Evolutionary conservation across 1,140 invertebrate species (phyloP).

Genomic region (Cataglyphis hispanica): DNA sequence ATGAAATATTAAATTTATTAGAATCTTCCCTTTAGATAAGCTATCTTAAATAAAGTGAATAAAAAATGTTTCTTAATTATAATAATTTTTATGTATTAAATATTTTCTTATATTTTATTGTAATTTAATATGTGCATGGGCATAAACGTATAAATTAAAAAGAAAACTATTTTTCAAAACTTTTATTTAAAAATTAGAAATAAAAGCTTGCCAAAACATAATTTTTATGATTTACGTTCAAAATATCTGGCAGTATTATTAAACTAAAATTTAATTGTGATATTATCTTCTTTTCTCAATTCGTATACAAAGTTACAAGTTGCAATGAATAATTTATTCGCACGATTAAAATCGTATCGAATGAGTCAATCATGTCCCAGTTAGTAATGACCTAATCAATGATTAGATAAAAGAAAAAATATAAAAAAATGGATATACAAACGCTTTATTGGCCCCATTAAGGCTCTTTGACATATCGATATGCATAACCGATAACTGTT

Average conservation of each 20-base stretch:
- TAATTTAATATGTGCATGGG: background rate
- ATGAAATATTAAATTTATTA: background rate
- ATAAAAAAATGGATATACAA: constrained; percentile 14
- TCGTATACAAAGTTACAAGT: background rate
- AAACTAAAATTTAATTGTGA: background rate
- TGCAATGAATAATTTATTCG: constrained; percentile 19
- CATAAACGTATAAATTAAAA: background rate
- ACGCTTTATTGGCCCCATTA: constrained; percentile 35
- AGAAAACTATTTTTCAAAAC: background rate
- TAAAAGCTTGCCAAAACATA: background rate
- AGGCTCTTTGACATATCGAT: constrained; percentile 34
- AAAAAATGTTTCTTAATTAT: constrained; percentile 12
- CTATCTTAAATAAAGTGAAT: background rate
- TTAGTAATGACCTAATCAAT: constrained; percentile 44
- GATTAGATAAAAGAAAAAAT: constrained; percentile 36
- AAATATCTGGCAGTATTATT: background rate
- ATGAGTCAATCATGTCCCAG: constrained; percentile 36
- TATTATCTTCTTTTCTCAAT: background rate
- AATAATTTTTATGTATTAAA: background rate
- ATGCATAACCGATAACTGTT: constrained; percentile 56
- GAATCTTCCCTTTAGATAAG: constrained; percentile 20
- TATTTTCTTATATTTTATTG: background rate
- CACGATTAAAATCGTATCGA: background rate
- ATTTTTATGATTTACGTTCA: background rate
- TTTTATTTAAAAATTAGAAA: background rate